Base-by-base conservation (phyloP, 2,888 invertebrate genomes). In the Eupithecia centaureata region DNA sequence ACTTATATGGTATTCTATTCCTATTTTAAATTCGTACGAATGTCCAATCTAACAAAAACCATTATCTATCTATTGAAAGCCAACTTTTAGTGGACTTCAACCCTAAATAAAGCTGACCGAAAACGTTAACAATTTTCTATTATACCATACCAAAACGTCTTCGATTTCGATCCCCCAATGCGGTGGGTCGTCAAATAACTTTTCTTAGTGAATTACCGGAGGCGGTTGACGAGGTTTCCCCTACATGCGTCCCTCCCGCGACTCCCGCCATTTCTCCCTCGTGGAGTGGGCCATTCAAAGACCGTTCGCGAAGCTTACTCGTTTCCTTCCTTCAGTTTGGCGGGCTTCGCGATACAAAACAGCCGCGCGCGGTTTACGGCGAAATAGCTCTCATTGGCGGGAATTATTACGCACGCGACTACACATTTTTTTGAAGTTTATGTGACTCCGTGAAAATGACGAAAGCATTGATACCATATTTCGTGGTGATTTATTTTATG, bases 131-230 rank as follows among this genome's bases (percentile, higher is more conserved):
- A 82, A 84, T 88, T 86, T 86, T 89, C 86, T 84, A 86, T 87
- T 57, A 57, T 33, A 28, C 32, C 57, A 32, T n/a, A n/a, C n/a
- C n/a, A n/a, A n/a, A n/a, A 30, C 57, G 57, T 57, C 57, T 82
- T 81, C 82, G 74, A 76, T 76, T 76, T 72, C 78, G 82, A 85
- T 82, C 87, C 87, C 86, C 86, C 32, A 32, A 70, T 66, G 70
- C 63, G 69, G 83, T 86, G 82, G 81, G 85, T 89, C 87, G 84
- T 86, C 88, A 91, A 91, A 92, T 91, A 91, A 92, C 87, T 90
- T 92, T 92, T 92, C 91, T 92, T 92, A 88, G 90, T 89, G 90
- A 91, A 92, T 91, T 91, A 92, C 90, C 87, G 86, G 88, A 90
- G 90, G 89, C 89, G 88, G 87, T 90, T 85, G 90, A 82, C 86